phyloP scores from a whole-genome alignment of 2,888 invertebrate species.

The Cataglyphis cursor region DNA sequence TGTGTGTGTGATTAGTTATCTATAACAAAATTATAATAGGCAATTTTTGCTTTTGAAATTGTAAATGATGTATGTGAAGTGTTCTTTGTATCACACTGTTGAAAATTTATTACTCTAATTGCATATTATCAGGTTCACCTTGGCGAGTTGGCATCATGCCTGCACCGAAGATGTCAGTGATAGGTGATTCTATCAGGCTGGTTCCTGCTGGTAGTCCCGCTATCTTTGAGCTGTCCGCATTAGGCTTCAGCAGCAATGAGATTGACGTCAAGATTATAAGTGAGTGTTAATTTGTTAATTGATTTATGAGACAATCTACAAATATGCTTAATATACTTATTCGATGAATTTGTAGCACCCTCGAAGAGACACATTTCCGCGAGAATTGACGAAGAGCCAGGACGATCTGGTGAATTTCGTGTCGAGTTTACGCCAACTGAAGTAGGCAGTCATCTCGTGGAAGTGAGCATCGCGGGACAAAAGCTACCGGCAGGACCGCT shows the following conservation, averaged over 20 bases:
- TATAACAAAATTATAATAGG: background rate
- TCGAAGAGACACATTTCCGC: conserved; percentile 94
- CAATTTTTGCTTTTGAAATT: background rate
- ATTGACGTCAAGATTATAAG: conserved; percentile 88
- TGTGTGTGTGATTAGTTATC: background rate
- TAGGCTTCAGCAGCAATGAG: conserved; percentile 88
- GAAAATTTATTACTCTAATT: background rate
- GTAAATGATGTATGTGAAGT: background rate
- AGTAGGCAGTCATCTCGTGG: conserved; percentile 97
- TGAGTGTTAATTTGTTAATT: conserved; percentile 81
- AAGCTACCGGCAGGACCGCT: conserved; percentile 96
- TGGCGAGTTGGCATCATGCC: conserved; percentile 97
- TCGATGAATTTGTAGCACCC: conserved; percentile 88
- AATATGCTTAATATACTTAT: background rate
- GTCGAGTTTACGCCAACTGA: conserved; percentile 97
- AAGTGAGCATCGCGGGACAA: conserved; percentile 95
- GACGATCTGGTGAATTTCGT: conserved; percentile 93
- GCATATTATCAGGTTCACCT: conserved; percentile 92
- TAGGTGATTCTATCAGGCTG: conserved; percentile 95
- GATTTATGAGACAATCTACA: background rate
- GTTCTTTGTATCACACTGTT: background rate
- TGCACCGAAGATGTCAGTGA: conserved; percentile 91
- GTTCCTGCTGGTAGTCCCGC: conserved; percentile 96
- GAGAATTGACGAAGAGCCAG: conserved; percentile 93
- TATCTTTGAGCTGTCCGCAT: conserved; percentile 95